Evolutionary conservation across 2,888 invertebrate species (phyloP).

Genomic region (Oscheius sp.): DNA sequence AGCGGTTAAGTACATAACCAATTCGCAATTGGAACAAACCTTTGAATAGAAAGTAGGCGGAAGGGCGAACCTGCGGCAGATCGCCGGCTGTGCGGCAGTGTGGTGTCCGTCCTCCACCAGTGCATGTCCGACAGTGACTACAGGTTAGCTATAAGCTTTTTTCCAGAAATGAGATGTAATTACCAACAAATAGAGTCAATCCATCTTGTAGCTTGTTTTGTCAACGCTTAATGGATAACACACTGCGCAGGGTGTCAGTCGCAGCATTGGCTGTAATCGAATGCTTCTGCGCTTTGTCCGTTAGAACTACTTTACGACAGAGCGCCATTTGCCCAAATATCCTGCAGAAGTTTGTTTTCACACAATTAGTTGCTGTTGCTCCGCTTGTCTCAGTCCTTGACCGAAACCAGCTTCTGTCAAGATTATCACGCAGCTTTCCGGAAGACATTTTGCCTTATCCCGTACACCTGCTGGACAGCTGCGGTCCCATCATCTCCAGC

Average conservation of each 20-base stretch:
- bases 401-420: too few species aligned
- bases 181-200: constrained; percentile 5
- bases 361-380: neutral
- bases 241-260: constrained; percentile 33
- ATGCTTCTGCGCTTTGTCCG: constrained; percentile 36
- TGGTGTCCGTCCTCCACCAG: constrained; percentile 25
- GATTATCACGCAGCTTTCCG: constrained; percentile 4
- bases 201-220: constrained; percentile 24
- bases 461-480: constrained; percentile 26
- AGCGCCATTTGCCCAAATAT: constrained; percentile 31
- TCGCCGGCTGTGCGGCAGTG: constrained; percentile 26
- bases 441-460: neutral
- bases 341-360: constrained; percentile 15
- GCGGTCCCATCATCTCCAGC: constrained; percentile 18
- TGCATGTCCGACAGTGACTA: constrained; percentile 32
- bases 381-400: neutral
- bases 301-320: constrained; percentile 35
- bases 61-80: constrained; percentile 19
- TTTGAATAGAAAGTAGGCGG: constrained; percentile 35
- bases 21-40: constrained; percentile 21
- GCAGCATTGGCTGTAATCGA: constrained; percentile 38
- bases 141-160: constrained; percentile 14
- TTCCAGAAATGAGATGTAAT: neutral
- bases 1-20: constrained; percentile 28
- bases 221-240: constrained; percentile 31